Base-by-base conservation (phyloP, 2,113 vertebrate genomes). In the Mustela nigripes region DNA sequence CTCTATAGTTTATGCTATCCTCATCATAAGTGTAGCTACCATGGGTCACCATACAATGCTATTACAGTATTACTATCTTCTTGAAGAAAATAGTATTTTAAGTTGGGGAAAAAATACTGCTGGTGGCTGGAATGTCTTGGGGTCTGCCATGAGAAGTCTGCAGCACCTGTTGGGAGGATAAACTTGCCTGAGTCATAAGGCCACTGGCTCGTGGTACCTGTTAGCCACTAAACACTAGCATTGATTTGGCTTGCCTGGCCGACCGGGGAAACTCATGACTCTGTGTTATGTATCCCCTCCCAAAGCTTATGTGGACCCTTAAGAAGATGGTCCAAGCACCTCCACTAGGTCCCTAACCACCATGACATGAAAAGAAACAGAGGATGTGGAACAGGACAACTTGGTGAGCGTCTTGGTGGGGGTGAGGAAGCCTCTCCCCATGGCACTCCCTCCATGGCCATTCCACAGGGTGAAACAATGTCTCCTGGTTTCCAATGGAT, bases 121-220 rank as follows among this genome's bases (percentile, higher is more conserved):
- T 33, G 33, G 65, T 19, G 73, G 45, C 8, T 56, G 26, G 67
- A 56, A 86, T 21, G 36, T 45, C 85, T 73, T 81, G 26, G 31
- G 79, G 78, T 80, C 82, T 83, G 63, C 26, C 63, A 26, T 4
- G 26, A 91, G 69, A 39, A 18, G 15, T 71, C 50, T 48, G 26
- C 82, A 89, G 65, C 19, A 26, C 16, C 33, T 36, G 53, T 63
- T 26, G 56, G 73, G 12, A 42, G 53, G 39, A n/a, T 8, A n/a
- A 73, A 42, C 11, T 16, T 5, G 1, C 0, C 12, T 48, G 26
- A n/a, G 14, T 67, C 63, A 16, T 19, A 48, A 73, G 73, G 28
- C 21, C 78, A 26, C 39, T 2, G 58, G 73, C 14, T 14, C 4
- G 0, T 1, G 7, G 26, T 11, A 33, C 3, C 7, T 10, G 10